phyloP scores from a whole-genome alignment of 1,140 invertebrate genomes.

The Semibalanus balanoides region DNA sequence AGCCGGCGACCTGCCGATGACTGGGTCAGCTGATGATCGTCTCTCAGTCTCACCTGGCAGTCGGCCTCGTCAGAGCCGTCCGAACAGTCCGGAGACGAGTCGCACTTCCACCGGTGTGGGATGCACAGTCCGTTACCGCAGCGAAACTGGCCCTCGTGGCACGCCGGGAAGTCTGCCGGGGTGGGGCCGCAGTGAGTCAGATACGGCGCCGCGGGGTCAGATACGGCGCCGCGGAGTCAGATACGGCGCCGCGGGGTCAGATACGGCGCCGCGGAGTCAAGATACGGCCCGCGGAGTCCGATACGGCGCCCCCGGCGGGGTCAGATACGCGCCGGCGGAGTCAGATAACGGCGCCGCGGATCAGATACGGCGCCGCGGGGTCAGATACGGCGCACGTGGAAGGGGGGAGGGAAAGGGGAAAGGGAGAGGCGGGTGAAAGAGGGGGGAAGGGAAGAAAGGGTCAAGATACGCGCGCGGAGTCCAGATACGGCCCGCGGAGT shows the following conservation, averaged over 20 bases:
- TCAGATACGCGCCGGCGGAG: too few species aligned
- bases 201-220: too few species aligned
- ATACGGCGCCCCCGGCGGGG: too few species aligned
- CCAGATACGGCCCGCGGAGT: not conserved
- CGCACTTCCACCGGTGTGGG: conserved; percentile 43
- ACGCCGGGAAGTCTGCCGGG: conserved; percentile 64
- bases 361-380: not conserved
- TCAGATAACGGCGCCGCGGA: not conserved
- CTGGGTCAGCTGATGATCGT: not conserved
- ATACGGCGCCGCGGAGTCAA: not conserved
- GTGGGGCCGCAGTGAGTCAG: not conserved
- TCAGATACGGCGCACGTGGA: not conserved
- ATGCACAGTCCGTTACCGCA: conserved; percentile 89
- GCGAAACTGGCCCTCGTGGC: conserved; percentile 76
- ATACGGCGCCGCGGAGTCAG: not conserved
- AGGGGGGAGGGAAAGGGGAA: too few species aligned
- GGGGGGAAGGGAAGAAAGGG: too few species aligned
- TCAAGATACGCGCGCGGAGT: too few species aligned
- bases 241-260: not conserved
- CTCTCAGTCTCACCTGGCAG: conserved; percentile 43
- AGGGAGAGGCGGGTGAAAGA: too few species aligned
- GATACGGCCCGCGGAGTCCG: not conserved
- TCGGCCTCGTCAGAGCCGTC: conserved; percentile 62
- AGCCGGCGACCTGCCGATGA: not conserved
- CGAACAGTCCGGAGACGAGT: conserved; percentile 32